These are phyloP conservation scores for Drosophila orosa DNA, from an alignment of 1,140 invertebrate species.

Conservation along the genomic window DNA sequence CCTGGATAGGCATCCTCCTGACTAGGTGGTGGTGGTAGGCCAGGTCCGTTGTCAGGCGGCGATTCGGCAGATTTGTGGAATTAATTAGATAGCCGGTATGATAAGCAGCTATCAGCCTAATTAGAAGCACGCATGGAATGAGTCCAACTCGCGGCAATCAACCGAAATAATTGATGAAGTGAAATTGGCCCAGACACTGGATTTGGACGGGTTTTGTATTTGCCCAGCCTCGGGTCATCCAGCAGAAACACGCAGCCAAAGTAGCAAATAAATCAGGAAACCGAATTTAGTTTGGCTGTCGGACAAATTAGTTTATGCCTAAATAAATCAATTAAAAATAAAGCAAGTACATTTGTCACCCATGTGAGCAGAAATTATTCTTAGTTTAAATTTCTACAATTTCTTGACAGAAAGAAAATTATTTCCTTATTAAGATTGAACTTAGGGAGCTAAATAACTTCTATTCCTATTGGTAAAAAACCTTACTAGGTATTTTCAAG, in stretches of 20 bases:
- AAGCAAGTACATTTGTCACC: too few species aligned
- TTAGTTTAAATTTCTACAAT: neutral
- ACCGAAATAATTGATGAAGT: constrained; percentile 44
- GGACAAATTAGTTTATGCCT: constrained; percentile 1
- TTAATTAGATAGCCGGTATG: constrained; percentile 33
- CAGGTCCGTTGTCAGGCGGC: constrained; percentile 26
- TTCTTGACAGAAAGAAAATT: neutral
- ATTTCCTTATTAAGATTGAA: neutral
- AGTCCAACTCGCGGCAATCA: constrained; percentile 17
- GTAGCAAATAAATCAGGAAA: constrained; percentile 15
- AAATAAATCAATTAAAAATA: constrained; percentile 1
- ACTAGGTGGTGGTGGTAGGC: constrained; percentile 9
- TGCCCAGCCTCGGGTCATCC: neutral
- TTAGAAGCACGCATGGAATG: constrained; percentile 25
- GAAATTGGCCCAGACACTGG: constrained; percentile 11
- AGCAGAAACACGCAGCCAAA: neutral
- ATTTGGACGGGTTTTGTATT: constrained; percentile 5
- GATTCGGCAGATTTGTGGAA: constrained; percentile 39
- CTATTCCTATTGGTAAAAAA: neutral
- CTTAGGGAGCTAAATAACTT: neutral
- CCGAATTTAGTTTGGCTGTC: neutral
- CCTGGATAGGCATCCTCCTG: constrained; percentile 1
- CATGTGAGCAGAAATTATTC: neutral
- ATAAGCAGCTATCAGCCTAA: constrained; percentile 39
- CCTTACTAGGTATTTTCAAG: too few species aligned